These are phyloP conservation scores for Protomyctophum bolini DNA, from an alignment of 2,113 vertebrate genomes.

Conservation along the genomic window DNA sequence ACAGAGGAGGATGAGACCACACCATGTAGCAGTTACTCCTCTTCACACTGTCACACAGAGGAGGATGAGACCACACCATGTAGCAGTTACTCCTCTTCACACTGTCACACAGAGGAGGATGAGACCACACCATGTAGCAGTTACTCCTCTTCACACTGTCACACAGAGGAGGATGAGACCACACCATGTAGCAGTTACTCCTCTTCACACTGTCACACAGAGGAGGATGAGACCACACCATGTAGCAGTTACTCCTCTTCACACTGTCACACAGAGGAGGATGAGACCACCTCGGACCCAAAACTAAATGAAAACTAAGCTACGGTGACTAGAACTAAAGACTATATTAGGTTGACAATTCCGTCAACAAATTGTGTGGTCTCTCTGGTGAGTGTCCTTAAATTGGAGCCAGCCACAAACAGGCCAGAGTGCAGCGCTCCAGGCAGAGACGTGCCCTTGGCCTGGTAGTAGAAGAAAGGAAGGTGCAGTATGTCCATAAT, in stretches of 20 bases:
- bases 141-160: slow-evolving; percentile 93
- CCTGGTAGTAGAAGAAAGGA: too few species aligned
- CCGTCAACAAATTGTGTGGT: too few species aligned
- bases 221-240: slow-evolving; percentile 84
- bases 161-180: slow-evolving; percentile 58
- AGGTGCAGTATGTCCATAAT: too few species aligned
- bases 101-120: slow-evolving; percentile 64
- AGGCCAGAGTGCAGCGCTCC: too few species aligned
- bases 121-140: slow-evolving; percentile 96
- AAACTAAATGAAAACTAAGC: too few species aligned
- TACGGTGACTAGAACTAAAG: too few species aligned
- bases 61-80: slow-evolving; percentile 86
- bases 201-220: slow-evolving; percentile 85
- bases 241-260: slow-evolving; percentile 96
- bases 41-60: slow-evolving; percentile 81
- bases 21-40: slow-evolving; percentile 98
- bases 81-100: slow-evolving; percentile 97
- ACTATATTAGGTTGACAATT: too few species aligned
- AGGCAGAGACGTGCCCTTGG: too few species aligned
- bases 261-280: slow-evolving; percentile 76
- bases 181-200: slow-evolving; percentile 98
- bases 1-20: slow-evolving; percentile 70
- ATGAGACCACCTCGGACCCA: too few species aligned
- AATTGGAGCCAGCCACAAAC: too few species aligned
- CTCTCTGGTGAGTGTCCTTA: too few species aligned